Conservation (phyloP, 2,113 vertebrate genomes). For the Nanorana parkeri region DNA sequence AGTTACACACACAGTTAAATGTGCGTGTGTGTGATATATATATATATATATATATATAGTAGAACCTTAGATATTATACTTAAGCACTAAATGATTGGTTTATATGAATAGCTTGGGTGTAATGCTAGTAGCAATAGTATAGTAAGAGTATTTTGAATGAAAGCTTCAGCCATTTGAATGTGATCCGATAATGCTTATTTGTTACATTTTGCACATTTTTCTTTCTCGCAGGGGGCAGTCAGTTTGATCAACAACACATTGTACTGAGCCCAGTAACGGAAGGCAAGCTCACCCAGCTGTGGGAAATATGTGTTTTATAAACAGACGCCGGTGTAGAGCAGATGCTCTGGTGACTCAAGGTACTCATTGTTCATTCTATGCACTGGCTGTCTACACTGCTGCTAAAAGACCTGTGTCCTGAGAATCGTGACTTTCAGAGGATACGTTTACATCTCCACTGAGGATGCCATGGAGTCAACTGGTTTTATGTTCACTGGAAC, state of each 20-base stretch:
- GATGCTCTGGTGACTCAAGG: not conserved
- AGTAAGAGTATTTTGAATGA: no score
- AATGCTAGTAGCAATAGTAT: no score
- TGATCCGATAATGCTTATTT: not conserved
- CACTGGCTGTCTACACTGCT: conserved; percentile 44
- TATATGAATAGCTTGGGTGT: no score
- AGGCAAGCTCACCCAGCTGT: conserved; percentile 80
- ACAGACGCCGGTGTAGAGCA: not conserved
- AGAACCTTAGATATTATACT: no score
- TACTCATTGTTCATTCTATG: not conserved
- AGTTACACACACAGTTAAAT: no score
- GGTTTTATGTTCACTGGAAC: not conserved
- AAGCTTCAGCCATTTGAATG: no score
- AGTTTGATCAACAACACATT: conserved; percentile 88
- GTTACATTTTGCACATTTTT: conserved; percentile 7
- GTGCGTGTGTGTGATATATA: no score
- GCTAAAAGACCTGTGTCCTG: not conserved
- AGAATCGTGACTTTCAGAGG: not conserved
- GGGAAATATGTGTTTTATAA: conserved; percentile 86
- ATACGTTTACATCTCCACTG: not conserved
- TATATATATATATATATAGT: no score
- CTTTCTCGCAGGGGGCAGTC: conserved; percentile 81
- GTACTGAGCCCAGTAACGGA: conserved; percentile 82
- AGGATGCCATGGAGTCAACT: not conserved
- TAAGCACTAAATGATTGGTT: no score